phyloP scores from a whole-genome alignment of 2,888 invertebrate genomes.

The Anthophora plumipes region DNA sequence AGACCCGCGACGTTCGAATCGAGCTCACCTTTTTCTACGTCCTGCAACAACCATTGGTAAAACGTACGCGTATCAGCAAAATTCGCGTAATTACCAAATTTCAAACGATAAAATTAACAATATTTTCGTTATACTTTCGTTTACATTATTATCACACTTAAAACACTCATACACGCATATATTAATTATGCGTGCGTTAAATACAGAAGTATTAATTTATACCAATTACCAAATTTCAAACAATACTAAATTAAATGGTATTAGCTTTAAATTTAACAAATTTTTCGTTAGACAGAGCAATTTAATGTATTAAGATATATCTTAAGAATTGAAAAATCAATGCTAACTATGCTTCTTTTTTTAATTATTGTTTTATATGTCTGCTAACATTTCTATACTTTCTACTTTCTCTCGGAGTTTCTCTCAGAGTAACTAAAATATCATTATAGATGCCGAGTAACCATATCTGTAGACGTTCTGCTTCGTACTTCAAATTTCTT shows the following conservation, averaged over 20 bases:
- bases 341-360: background rate
- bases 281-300: background rate
- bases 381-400: constrained; percentile 20
- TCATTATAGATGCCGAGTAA: background rate
- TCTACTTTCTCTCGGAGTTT: constrained; percentile 55
- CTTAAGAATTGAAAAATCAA: background rate
- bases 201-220: too few species aligned
- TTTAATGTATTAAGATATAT: background rate
- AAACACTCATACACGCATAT: too few species aligned
- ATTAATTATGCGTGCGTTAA: too few species aligned
- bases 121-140: too few species aligned
- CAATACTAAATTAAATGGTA: too few species aligned
- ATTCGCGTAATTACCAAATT: too few species aligned
- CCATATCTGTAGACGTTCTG: background rate
- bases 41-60: constrained; percentile 72
- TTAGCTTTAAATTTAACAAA: too few species aligned
- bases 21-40: constrained; percentile 80
- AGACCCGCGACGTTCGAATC: constrained; percentile 40
- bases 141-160: too few species aligned
- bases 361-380: constrained; percentile 21
- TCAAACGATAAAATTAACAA: too few species aligned
- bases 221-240: too few species aligned
- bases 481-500: background rate
- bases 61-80: background rate
- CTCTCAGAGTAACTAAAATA: constrained; percentile 30